These are phyloP conservation scores for Capreolus pygargus DNA, from an alignment of 2,113 vertebrate species.

Conservation along the genomic window DNA sequence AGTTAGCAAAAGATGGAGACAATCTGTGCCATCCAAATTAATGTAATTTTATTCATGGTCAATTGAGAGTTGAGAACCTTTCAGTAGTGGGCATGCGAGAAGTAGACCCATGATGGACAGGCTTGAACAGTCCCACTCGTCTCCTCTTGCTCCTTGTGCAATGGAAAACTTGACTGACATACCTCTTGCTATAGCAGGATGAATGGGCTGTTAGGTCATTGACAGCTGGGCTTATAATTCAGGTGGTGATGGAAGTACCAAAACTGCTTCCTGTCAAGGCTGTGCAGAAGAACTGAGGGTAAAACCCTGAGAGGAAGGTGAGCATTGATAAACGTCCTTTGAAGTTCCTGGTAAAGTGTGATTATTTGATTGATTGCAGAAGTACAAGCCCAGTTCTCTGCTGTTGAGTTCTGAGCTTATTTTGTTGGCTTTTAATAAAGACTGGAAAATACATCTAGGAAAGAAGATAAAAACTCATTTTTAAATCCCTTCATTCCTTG, in stretches of 20 bases:
- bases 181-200: not conserved
- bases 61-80: not conserved
- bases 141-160: not conserved
- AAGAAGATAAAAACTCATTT: constrained; percentile 30
- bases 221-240: not conserved
- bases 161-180: not conserved
- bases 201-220: not conserved
- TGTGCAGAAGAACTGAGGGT: not conserved
- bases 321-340: not conserved
- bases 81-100: not conserved
- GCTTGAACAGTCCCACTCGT: not conserved
- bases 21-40: not conserved
- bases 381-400: not conserved
- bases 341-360: not conserved
- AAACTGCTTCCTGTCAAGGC: not conserved
- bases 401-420: not conserved
- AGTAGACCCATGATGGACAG: not conserved
- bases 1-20: not conserved
- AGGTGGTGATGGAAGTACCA: not conserved
- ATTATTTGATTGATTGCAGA: not conserved
- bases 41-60: not conserved
- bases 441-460: not conserved
- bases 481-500: constrained; percentile 4
- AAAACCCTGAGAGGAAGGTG: not conserved
- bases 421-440: not conserved